phyloP scores from a whole-genome alignment of 2,797 vertebrate genomes.

The Linurgus olivaceus region DNA sequence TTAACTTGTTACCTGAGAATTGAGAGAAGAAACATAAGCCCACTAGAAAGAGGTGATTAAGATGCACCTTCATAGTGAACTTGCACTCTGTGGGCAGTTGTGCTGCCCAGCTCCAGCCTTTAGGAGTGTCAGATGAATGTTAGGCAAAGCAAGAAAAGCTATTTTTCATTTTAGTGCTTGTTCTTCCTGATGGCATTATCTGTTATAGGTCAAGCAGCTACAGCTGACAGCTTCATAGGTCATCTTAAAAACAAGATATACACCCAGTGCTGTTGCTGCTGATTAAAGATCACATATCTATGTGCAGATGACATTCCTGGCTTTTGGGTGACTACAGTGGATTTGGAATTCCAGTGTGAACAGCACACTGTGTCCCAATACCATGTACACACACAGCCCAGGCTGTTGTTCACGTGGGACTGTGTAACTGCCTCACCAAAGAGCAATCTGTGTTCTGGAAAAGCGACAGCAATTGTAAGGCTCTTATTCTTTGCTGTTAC shows the following conservation, averaged over 20 bases:
- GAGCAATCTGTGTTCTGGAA: background rate
- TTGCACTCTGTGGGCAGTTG: background rate
- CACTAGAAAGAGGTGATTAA: background rate
- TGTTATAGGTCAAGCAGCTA: slow-evolving; percentile 28
- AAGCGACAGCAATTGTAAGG: background rate
- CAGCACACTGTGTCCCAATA: background rate
- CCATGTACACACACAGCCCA: background rate
- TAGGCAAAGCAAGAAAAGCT: background rate
- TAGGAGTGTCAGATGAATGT: background rate
- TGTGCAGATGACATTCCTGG: background rate
- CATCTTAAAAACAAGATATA: background rate
- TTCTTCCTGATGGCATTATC: background rate
- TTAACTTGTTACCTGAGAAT: background rate
- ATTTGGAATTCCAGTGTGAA: background rate
- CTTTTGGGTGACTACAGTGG: background rate
- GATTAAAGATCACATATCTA: background rate
- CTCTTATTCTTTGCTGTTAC: background rate
- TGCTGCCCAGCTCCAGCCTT: background rate
- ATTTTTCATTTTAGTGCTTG: background rate
- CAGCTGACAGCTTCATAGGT: slow-evolving; percentile 13
- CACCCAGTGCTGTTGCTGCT: background rate
- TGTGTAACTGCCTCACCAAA: background rate
- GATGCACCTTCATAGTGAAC: rapidly evolving
- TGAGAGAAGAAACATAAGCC: background rate
- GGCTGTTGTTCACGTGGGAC: background rate